Evolutionary conservation across 2,113 vertebrate species (phyloP).

Genomic region (Progne subis): DNA sequence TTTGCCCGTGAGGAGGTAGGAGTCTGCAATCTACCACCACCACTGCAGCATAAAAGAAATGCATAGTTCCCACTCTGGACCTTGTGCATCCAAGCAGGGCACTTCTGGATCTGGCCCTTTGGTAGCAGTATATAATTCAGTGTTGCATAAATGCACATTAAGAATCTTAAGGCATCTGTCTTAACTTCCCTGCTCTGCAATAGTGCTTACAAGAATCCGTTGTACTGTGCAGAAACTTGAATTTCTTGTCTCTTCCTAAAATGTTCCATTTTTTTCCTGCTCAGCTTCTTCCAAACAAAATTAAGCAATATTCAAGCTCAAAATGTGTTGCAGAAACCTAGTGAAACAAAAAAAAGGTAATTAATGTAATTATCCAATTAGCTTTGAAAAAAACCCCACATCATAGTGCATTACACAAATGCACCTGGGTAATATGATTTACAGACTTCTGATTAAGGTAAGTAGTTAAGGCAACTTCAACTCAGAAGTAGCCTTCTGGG

Average conservation of each 20-base stretch:
- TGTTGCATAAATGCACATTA: slow-evolving; percentile 72
- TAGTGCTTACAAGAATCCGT: slow-evolving; percentile 64
- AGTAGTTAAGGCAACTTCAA: background rate
- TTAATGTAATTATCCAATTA: background rate
- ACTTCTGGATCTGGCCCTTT: slow-evolving; percentile 71
- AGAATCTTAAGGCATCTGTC: slow-evolving; percentile 80
- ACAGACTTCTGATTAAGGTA: background rate
- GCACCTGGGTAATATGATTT: background rate
- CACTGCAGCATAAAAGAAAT: slow-evolving; percentile 56
- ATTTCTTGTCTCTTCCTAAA: slow-evolving; percentile 69
- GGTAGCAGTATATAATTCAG: slow-evolving; percentile 54
- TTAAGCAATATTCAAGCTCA: slow-evolving; percentile 72
- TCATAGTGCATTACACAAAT: background rate
- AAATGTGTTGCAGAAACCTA: slow-evolving; percentile 74
- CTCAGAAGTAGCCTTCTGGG: background rate
- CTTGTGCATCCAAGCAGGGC: slow-evolving; percentile 61
- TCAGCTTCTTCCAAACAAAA: slow-evolving; percentile 74
- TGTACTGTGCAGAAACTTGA: slow-evolving; percentile 61
- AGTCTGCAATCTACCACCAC: slow-evolving; percentile 10
- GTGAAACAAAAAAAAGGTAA: slow-evolving; percentile 25
- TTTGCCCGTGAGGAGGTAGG: background rate
- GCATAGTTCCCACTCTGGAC: slow-evolving; percentile 70
- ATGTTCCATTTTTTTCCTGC: slow-evolving; percentile 49
- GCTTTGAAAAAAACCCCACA: background rate
- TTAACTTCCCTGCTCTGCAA: slow-evolving; percentile 68